Evolutionary conservation across 2,113 vertebrate species (phyloP).

Genomic region (Vulpes lagopus): DNA sequence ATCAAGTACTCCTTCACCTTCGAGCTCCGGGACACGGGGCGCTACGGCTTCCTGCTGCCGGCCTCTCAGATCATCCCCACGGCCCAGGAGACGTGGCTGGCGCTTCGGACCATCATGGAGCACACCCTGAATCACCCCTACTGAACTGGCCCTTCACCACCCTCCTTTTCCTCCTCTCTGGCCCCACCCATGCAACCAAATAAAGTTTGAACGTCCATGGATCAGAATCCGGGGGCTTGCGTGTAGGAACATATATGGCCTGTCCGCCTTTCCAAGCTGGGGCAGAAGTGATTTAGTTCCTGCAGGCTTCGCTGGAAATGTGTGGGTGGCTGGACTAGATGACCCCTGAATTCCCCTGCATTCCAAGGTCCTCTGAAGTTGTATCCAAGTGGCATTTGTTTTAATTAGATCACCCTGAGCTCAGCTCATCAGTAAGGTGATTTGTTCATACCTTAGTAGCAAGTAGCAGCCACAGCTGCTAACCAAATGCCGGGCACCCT

Average conservation of each 20-base stretch:
- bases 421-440: conserved; percentile 4
- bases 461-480: conserved; percentile 62
- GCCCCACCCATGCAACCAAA: conserved; percentile 5
- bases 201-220: conserved; percentile 57
- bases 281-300: conserved; percentile 43
- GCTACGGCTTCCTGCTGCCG: conserved; percentile 94
- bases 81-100: conserved; percentile 95
- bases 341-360: conserved; percentile 41
- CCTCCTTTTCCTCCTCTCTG: background rate
- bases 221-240: background rate
- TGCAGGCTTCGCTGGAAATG: conserved; percentile 8
- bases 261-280: background rate
- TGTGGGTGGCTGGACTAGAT: conserved; percentile 39
- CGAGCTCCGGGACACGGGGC: conserved; percentile 95
- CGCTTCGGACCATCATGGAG: conserved; percentile 91
- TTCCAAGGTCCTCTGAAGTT: conserved; percentile 58
- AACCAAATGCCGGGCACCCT: conserved; percentile 44
- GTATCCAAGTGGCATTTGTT: conserved; percentile 64
- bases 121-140: conserved; percentile 89
- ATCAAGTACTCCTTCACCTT: conserved; percentile 97
- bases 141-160: conserved; percentile 72
- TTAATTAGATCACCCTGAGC: conserved; percentile 67
- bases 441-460: conserved; percentile 47
- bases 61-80: conserved; percentile 95
- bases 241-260: rapidly evolving